Conservation (phyloP, 2,797 vertebrate genomes). For the Coranthus polyacanthus region DNA sequence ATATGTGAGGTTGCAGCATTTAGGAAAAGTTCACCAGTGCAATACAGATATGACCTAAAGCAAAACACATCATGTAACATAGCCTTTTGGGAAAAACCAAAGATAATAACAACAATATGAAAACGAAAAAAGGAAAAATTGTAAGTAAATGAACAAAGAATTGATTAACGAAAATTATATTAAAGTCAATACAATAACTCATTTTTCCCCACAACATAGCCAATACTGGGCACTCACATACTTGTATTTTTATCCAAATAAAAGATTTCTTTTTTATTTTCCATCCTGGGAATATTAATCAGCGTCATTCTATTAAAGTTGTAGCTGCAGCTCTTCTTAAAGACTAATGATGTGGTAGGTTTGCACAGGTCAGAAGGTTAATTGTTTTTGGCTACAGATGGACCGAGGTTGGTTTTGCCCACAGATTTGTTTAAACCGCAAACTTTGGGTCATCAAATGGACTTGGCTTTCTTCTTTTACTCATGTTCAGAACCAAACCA, state of each 20-base stretch:
- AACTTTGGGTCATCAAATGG: conserved; percentile 39
- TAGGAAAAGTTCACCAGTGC: conserved; percentile 34
- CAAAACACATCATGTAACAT: conserved; percentile 11
- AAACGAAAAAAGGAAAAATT: not conserved
- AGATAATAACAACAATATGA: conserved; percentile 10
- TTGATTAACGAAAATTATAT: not conserved
- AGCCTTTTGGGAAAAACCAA: conserved; percentile 8
- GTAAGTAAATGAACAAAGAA: not conserved
- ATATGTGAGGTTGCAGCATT: conserved; percentile 59
- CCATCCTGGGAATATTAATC: conserved; percentile 38
- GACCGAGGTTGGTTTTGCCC: conserved; percentile 47
- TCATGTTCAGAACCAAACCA: conserved; percentile 35
- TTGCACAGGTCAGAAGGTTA: conserved; percentile 65
- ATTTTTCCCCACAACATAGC: conserved; percentile 1
- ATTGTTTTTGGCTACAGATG: conserved; percentile 63
- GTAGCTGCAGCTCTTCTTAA: conserved; percentile 36
- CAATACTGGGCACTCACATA: not conserved
- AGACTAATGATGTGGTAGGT: conserved; percentile 66
- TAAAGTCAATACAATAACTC: conserved; percentile 4
- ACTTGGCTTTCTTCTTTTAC: conserved; percentile 37
- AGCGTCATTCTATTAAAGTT: conserved; percentile 34
- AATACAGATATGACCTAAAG: not conserved
- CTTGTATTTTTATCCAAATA: conserved; percentile 33
- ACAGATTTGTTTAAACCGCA: conserved; percentile 27
- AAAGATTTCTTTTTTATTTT: conserved; percentile 32